These are phyloP conservation scores for Odobenus rosmarus DNA, from an alignment of 2,113 vertebrate genomes.

Conservation along the genomic window DNA sequence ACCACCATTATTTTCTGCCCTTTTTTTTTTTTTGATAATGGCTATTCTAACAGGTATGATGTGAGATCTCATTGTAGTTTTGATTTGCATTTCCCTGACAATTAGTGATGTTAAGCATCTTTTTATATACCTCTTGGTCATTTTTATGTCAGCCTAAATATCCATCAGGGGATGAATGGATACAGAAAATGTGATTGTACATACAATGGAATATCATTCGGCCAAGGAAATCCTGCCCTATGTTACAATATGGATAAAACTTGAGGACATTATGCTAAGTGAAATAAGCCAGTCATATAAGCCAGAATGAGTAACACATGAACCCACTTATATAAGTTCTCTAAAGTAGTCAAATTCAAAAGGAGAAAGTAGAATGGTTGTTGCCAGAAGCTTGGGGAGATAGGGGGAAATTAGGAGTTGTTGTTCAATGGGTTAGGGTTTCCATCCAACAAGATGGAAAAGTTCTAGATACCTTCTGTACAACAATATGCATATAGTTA, in stretches of 20 bases:
- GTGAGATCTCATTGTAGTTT: neutral
- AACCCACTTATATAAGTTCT: neutral
- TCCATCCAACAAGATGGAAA: neutral
- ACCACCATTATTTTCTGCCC: neutral
- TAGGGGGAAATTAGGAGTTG: neutral
- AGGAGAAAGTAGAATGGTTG: neutral
- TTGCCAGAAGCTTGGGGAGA: neutral
- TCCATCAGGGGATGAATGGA: neutral
- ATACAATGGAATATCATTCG: neutral
- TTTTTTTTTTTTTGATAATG: neutral
- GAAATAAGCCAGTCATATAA: neutral
- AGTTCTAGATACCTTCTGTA: neutral
- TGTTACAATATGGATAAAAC: neutral
- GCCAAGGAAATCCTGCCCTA: neutral
- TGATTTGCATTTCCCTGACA: neutral
- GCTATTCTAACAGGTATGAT: neutral
- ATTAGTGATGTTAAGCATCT: neutral
- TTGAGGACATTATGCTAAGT: neutral
- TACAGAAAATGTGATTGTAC: neutral
- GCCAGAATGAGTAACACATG: neutral
- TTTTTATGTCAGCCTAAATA: neutral
- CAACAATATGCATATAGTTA: neutral
- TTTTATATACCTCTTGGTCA: neutral
- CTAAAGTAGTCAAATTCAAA: neutral
- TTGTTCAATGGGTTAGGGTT: neutral